phyloP scores from a whole-genome alignment of 2,113 vertebrate species.

The Sclerurus mexicanus region DNA sequence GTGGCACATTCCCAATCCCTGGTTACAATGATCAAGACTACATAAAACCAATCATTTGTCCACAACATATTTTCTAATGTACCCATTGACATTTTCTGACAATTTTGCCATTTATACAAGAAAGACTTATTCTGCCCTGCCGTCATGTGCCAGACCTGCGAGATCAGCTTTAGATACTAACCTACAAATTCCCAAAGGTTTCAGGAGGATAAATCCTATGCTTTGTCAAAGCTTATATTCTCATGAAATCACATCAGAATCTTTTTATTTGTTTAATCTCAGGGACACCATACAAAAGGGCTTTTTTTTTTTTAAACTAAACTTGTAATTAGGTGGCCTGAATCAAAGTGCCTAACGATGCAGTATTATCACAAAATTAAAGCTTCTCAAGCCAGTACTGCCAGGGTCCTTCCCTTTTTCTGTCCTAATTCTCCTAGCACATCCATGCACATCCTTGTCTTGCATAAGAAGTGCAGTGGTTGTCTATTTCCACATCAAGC shows the following conservation, averaged over 20 bases:
- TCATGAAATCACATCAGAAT: neutral
- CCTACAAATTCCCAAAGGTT: neutral
- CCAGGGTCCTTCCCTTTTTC: neutral
- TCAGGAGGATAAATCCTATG: neutral
- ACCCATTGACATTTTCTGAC: neutral
- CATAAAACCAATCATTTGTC: neutral
- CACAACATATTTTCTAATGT: neutral
- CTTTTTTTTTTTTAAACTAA: neutral
- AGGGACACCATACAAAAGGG: neutral
- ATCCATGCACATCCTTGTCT: neutral
- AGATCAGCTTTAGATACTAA: neutral
- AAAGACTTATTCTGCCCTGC: neutral
- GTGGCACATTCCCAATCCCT: neutral
- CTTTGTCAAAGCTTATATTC: neutral
- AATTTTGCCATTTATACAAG: neutral
- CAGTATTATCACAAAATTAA: neutral
- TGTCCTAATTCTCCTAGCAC: neutral
- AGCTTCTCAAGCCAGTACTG: neutral
- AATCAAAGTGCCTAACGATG: neutral
- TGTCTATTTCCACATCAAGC: neutral
- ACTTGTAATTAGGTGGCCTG: neutral
- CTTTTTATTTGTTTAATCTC: neutral
- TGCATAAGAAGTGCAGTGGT: neutral
- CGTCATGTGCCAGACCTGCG: neutral
- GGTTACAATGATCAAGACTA: neutral